Conservation (phyloP, 2,797 vertebrate genomes). For the Tapirus indicus region DNA sequence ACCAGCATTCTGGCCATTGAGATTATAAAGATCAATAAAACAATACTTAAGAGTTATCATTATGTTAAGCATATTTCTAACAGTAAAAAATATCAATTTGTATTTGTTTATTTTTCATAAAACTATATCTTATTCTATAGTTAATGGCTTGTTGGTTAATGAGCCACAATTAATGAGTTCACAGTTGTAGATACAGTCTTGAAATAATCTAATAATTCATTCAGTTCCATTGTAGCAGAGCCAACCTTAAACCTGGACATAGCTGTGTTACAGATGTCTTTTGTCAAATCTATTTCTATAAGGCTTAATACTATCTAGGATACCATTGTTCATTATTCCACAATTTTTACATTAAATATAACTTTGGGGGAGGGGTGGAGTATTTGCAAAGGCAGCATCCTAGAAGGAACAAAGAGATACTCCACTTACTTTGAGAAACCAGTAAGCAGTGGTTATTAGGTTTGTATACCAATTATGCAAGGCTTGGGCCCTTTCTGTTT, state of each 20-base stretch:
- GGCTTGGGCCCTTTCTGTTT: neutral
- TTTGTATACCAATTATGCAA: neutral
- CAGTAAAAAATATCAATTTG: neutral
- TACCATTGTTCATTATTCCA: neutral
- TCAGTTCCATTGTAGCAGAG: neutral
- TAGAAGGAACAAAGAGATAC: neutral
- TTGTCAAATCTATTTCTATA: neutral
- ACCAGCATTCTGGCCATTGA: neutral
- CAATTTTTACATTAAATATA: neutral
- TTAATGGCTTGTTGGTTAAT: neutral
- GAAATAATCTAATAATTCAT: neutral
- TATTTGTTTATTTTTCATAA: neutral
- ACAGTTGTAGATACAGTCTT: neutral
- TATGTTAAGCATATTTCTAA: neutral
- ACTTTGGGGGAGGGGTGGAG: neutral
- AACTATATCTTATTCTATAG: neutral
- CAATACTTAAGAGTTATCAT: neutral
- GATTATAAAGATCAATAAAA: neutral
- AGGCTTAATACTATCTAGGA: neutral
- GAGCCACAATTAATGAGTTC: neutral
- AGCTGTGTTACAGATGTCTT: neutral
- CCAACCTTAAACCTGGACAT: neutral
- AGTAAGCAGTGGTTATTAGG: neutral
- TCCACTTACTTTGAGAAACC: neutral
- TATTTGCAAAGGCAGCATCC: neutral